These are phyloP conservation scores for Triplophysa siluroides DNA, from an alignment of 2,113 vertebrate species.

Conservation along the genomic window DNA sequence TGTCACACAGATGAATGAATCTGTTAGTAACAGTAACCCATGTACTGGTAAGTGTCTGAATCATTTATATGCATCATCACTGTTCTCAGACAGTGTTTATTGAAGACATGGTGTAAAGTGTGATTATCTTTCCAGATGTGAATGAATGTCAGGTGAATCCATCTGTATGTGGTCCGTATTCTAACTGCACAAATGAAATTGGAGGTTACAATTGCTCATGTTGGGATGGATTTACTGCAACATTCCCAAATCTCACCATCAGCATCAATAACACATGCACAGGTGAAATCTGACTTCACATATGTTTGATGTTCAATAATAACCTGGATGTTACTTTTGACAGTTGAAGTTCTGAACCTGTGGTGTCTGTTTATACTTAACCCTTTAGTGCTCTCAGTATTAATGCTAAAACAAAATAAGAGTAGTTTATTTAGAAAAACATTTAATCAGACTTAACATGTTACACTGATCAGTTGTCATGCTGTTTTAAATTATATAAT, in stretches of 20 bases:
- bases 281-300: background rate
- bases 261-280: slow-evolving; percentile 9
- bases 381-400: too few relatives aligned
- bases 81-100: too few relatives aligned
- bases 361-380: too few relatives aligned
- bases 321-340: too few relatives aligned
- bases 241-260: background rate
- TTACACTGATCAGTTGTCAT: too few relatives aligned
- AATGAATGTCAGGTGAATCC: background rate
- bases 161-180: background rate
- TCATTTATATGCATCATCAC: background rate
- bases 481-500: background rate
- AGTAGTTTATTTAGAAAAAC: too few relatives aligned
- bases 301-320: too few relatives aligned
- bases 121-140: background rate
- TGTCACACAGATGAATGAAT: too few relatives aligned
- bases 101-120: too few relatives aligned
- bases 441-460: too few relatives aligned
- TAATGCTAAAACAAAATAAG: too few relatives aligned
- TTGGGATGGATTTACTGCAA: background rate
- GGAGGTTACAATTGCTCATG: background rate
- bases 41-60: background rate
- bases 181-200: background rate
- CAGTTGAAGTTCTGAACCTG: too few relatives aligned
- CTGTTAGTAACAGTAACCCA: background rate